Conservation (phyloP, 1,140 invertebrate genomes). For the Sinella curviseta region DNA sequence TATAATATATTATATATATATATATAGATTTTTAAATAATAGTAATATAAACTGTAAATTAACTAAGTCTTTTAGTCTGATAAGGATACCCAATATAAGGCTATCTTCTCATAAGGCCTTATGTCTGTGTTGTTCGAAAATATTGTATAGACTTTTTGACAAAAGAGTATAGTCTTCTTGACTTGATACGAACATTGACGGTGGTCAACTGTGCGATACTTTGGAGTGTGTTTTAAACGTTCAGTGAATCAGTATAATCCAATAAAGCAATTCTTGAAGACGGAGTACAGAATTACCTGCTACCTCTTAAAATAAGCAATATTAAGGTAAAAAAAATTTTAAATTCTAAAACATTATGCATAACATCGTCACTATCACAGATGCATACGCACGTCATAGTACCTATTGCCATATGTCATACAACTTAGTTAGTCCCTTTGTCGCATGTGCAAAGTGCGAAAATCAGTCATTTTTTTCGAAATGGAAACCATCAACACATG, state of each 20-base stretch:
- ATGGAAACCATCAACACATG: too few relatives aligned
- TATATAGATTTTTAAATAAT: too few relatives aligned
- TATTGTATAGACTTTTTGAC: background rate
- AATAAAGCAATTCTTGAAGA: background rate
- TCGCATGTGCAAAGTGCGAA: too few relatives aligned
- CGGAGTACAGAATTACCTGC: constrained; percentile 9
- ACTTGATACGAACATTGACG: too few relatives aligned
- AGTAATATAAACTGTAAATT: constrained; percentile 4
- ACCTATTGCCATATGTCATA: too few relatives aligned
- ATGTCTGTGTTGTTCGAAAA: background rate
- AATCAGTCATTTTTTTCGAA: too few relatives aligned
- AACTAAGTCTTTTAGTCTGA: background rate
- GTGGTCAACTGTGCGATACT: background rate
- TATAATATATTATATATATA: background rate
- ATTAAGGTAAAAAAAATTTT: background rate
- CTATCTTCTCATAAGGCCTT: background rate
- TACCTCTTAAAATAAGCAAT: constrained; percentile 4
- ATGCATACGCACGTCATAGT: too few relatives aligned
- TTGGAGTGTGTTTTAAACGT: too few relatives aligned
- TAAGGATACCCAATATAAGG: background rate
- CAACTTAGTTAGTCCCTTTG: too few relatives aligned
- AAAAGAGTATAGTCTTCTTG: background rate
- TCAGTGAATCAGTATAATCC: background rate
- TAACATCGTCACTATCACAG: too few relatives aligned
- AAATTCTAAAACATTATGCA: background rate